A percentile compares a stretch with the other conserved stretches of the same genome.
Conservation (phyloP, 1,140 invertebrate species). For the Zaprionus davidi region DNA sequence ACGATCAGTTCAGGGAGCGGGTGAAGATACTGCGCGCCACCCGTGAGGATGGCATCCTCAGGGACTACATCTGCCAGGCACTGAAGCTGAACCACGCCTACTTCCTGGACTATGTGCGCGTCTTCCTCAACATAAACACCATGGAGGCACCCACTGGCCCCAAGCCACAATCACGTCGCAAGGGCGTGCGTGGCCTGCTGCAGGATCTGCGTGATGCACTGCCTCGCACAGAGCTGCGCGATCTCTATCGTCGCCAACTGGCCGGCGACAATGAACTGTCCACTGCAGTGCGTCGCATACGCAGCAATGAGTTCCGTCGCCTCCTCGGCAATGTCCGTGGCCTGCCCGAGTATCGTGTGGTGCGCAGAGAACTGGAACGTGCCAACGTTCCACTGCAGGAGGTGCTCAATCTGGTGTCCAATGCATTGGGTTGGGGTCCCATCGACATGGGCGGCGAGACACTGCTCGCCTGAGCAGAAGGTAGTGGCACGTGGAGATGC, state of each 20-base stretch:
- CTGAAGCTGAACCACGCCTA: conserved; percentile 51
- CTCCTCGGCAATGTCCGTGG: conserved; percentile 47
- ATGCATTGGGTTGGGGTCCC: conserved; percentile 51
- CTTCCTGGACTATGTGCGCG: conserved; percentile 45
- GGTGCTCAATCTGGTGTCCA: conserved; percentile 50
- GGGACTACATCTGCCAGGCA: conserved; percentile 47
- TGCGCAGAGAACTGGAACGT: conserved; percentile 39
- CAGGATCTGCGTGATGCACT: conserved; percentile 57
- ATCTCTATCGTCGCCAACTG: conserved; percentile 50
- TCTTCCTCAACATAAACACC: conserved; percentile 48
- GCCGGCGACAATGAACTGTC: conserved; percentile 43
- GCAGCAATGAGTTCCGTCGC: conserved; percentile 55
- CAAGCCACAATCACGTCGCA: conserved; percentile 48
- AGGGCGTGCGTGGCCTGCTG: conserved; percentile 55
- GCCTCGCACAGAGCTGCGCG: conserved; percentile 42
- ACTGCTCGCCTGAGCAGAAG: conserved; percentile 21
- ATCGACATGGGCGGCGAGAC: conserved; percentile 55
- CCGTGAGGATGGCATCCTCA: conserved; percentile 45
- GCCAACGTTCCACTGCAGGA: conserved; percentile 52
- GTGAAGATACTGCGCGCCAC: conserved; percentile 34
- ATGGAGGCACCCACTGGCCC: conserved; percentile 34
- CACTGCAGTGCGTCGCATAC: conserved; percentile 50
- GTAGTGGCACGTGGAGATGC: not conserved
- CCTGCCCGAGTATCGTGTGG: conserved; percentile 48
- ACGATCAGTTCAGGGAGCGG: conserved; percentile 38